Percentiles rank a stretch among this genome's conserved stretches.
Conservation (phyloP, 53 echinoderm and acorn worm species). For the Luidia sarsii region DNA sequence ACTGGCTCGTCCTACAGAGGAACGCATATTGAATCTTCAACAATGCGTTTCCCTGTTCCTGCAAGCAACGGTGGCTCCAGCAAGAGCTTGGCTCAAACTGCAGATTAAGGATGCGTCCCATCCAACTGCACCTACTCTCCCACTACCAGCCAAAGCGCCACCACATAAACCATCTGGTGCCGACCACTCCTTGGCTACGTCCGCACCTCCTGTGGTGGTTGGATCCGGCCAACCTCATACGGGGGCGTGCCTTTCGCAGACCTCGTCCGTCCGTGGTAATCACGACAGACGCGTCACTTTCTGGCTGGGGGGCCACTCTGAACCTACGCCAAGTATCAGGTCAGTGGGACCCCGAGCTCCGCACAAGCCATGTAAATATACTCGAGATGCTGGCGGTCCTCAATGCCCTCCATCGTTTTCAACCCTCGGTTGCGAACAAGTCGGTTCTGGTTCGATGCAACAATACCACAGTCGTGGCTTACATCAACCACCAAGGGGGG, state of each 20-base stretch:
- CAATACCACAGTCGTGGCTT: constrained; percentile 1
- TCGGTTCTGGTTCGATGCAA: neutral
- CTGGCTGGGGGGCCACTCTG: neutral
- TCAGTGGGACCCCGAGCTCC: neutral
- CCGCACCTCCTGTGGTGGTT: neutral
- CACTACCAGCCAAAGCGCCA: neutral
- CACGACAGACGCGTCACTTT: neutral
- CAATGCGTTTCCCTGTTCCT: neutral
- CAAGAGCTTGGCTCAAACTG: too few relatives aligned
- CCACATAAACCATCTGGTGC: neutral
- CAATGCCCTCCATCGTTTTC: neutral
- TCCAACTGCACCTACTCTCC: neutral
- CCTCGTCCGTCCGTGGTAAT: neutral
- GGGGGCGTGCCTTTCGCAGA: neutral
- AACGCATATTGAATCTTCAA: too few relatives aligned
- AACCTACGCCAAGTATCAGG: neutral
- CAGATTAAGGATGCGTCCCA: too few relatives aligned
- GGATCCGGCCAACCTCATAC: neutral
- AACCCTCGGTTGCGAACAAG: neutral
- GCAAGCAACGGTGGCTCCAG: too few relatives aligned
- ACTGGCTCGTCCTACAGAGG: neutral
- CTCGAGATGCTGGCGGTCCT: neutral
- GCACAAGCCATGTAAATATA: neutral
- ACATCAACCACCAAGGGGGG: neutral
- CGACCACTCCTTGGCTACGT: neutral